Base-by-base conservation (phyloP, 2,113 vertebrate species). In the Athene noctua region DNA sequence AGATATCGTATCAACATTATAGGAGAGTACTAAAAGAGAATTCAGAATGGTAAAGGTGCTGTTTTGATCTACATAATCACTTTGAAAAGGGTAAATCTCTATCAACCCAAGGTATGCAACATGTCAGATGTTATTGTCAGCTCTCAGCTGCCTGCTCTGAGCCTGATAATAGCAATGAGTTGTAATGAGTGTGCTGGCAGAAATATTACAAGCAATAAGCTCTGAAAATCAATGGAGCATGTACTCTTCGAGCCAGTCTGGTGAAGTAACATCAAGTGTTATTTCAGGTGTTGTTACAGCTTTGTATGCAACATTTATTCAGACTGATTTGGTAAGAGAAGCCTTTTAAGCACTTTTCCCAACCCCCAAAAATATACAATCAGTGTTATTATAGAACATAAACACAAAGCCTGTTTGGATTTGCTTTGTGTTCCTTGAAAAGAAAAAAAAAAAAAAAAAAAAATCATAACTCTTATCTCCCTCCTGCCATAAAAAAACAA, bases 281-380 rank as follows among this genome's bases (percentile, higher is more conserved):
- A 66, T 73, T 95, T 80, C 86, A 91, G 70, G 73, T 95, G 46
- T 90, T 90, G 40, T 83, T 95, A 85, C 65, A 94, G 71, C 62
- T 63, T 74, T 47, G 38, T 18, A 54, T 1, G 5, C 66, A 90
- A 54, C 26, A 18, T 82, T 80, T 90, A 30, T 70, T 47, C 46
- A 51, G 59, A 25, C 23, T 89, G 80, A 58, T 77, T 92, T 74
- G 80, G 46, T 73, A 73, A 58, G 59, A 85, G n/a, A 67, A 80
- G 47, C 5, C 26, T 72, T 65, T 62, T 34, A 61, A 77, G 34
- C 19, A 16, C 36, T 55, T 47, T 23, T 52, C 30, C 55, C 62
- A 74, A 8, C 4, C 9, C 54, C 58, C 40, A 46, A 30, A 59
- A 44, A 80, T 23, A 63, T 7, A 58, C 36, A 88, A 42, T 51